Percentiles rank a stretch among this genome's conserved stretches.
Conservation (phyloP, 2,888 invertebrate genomes). For the Drosophila acutilabella region DNA sequence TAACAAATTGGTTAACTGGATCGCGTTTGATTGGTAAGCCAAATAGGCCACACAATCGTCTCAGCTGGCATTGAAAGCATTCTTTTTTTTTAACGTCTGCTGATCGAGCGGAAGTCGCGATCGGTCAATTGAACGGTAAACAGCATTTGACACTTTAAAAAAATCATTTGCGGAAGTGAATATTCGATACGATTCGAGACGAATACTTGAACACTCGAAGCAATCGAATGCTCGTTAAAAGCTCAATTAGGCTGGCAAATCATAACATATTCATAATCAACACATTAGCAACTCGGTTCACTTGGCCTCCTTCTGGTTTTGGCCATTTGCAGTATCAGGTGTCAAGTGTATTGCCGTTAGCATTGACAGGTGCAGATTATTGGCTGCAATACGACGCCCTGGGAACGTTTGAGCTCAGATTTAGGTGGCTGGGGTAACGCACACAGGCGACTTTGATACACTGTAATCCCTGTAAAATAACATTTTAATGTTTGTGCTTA, state of each 20-base stretch:
- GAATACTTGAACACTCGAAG: not conserved
- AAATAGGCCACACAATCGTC: constrained; percentile 39
- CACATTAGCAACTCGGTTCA: constrained; percentile 20
- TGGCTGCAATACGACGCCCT: constrained; percentile 67
- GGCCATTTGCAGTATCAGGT: constrained; percentile 40
- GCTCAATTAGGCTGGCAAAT: constrained; percentile 53
- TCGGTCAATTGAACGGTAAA: constrained; percentile 40
- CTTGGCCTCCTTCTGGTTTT: constrained; percentile 30
- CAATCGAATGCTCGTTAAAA: constrained; percentile 27
- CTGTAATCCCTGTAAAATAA: constrained; percentile 1
- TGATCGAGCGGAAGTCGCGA: constrained; percentile 60
- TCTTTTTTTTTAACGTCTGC: not conserved
- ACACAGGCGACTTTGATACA: constrained; percentile 1
- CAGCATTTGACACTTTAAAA: constrained; percentile 55
- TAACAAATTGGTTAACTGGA: constrained; percentile 71
- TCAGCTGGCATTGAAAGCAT: constrained; percentile 6
- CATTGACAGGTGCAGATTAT: constrained; percentile 60
- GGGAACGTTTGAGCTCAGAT: constrained; percentile 50
- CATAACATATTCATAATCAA: constrained; percentile 21
- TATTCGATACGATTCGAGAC: not conserved
- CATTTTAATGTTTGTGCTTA: not conserved
- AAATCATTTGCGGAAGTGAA: constrained; percentile 50
- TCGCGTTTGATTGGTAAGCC: constrained; percentile 64
- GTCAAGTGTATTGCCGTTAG: constrained; percentile 61
- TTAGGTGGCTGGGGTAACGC: constrained; percentile 1